Evolutionary conservation across 2,113 vertebrate genomes (phyloP).

Genomic region (Crotalus helleri): DNA sequence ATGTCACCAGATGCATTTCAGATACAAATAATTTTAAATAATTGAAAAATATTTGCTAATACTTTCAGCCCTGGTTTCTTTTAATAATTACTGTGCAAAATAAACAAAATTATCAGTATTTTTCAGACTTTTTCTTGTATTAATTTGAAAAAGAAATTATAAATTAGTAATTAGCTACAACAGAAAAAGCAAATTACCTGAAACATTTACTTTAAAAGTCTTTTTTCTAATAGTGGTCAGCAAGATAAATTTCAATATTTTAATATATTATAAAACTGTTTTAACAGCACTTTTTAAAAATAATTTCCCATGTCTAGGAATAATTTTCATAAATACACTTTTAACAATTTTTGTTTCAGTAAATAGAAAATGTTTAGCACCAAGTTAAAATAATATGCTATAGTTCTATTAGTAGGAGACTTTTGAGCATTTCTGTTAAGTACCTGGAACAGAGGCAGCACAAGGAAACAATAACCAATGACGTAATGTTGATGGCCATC

Average conservation of each 20-base stretch:
- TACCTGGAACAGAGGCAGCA: too few relatives aligned
- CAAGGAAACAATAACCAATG: too few relatives aligned
- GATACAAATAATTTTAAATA: background rate
- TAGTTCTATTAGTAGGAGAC: background rate
- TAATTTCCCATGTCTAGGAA: background rate
- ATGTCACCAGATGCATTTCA: background rate
- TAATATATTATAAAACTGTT: background rate
- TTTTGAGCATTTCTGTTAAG: background rate
- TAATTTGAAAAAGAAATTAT: background rate
- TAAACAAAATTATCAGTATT: background rate
- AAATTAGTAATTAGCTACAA: background rate
- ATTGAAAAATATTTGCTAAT: background rate
- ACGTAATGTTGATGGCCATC: too few relatives aligned
- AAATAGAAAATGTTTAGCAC: background rate
- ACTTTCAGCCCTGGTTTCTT: fast-evolving
- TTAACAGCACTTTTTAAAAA: background rate
- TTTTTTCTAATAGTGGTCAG: background rate
- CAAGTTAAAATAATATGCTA: background rate
- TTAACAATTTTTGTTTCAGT: background rate
- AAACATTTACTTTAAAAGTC: background rate
- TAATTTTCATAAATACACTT: background rate
- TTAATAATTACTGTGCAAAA: fast-evolving
- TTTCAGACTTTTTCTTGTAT: background rate
- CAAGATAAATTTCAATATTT: background rate
- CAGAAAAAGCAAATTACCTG: background rate